Conservation (phyloP, 2,888 invertebrate genomes). For the Trichogramma dendrolimi region DNA sequence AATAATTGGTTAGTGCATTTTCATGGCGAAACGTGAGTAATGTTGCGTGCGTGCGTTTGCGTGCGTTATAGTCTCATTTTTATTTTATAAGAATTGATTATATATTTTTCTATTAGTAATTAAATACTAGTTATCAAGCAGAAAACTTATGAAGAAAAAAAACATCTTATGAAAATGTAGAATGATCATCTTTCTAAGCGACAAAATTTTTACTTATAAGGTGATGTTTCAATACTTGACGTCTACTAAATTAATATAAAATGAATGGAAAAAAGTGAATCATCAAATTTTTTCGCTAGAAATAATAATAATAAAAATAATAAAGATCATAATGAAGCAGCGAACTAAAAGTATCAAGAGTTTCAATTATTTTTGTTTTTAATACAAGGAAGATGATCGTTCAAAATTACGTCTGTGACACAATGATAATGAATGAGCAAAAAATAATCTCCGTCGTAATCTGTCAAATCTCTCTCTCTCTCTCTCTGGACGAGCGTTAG, state of each 20-base stretch:
- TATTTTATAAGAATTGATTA: not conserved
- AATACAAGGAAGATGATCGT: not conserved
- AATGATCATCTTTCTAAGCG: constrained; percentile 14
- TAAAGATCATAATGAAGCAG: too few species aligned
- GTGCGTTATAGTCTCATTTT: constrained; percentile 17
- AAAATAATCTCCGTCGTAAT: not conserved
- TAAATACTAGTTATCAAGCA: not conserved
- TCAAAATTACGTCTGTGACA: not conserved
- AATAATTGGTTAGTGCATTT: constrained; percentile 10
- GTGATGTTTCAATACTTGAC: too few species aligned
- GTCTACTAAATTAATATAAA: too few species aligned
- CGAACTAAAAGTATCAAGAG: too few species aligned
- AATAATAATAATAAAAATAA: not conserved
- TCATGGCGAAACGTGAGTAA: constrained; percentile 14
- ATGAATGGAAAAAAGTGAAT: not conserved
- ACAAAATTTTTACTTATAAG: not conserved
- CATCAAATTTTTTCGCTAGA: not conserved
- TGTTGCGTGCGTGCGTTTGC: constrained; percentile 22
- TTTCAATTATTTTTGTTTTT: not conserved
- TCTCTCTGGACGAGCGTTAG: too few species aligned
- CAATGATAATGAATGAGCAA: not conserved
- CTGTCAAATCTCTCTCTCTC: too few species aligned
- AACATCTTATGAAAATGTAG: not conserved
- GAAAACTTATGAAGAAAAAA: not conserved
- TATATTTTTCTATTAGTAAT: not conserved